Percentiles rank a stretch among this genome's conserved stretches.
Conservation (phyloP, 1,140 invertebrate species). For the Rhopalosiphum padi region DNA sequence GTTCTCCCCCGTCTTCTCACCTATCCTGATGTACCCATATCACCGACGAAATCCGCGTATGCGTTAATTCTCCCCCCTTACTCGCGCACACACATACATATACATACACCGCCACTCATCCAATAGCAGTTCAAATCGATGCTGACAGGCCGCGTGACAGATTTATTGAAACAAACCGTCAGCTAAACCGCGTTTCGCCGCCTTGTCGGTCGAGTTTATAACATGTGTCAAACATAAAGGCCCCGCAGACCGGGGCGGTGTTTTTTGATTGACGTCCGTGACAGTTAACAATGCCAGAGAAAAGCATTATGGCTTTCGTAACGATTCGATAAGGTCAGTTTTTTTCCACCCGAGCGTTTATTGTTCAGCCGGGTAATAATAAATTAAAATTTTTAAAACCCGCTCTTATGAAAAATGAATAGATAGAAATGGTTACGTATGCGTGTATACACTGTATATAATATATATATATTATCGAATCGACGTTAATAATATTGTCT, state of each 20-base stretch:
- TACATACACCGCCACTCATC: background rate
- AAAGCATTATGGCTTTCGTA: conserved; percentile 37
- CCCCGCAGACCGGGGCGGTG: conserved; percentile 11
- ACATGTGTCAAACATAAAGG: conserved; percentile 51
- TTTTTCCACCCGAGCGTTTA: conserved; percentile 35
- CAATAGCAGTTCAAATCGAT: conserved; percentile 59
- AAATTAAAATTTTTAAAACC: conserved; percentile 39
- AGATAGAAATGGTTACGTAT: background rate
- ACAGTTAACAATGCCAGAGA: conserved; percentile 40
- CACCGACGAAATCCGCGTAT: conserved; percentile 13
- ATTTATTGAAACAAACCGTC: conserved; percentile 61
- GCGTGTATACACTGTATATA: background rate
- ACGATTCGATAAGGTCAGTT: conserved; percentile 53
- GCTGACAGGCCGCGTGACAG: conserved; percentile 59
- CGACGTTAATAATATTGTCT: background rate
- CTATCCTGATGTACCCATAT: background rate
- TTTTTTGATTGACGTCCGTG: conserved; percentile 54
- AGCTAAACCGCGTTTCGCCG: conserved; percentile 30
- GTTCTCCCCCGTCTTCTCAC: background rate
- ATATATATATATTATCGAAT: conserved; percentile 8
- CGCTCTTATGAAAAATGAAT: background rate
- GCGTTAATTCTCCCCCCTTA: background rate
- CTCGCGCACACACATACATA: background rate
- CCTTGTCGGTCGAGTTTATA: conserved; percentile 36
- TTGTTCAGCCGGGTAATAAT: conserved; percentile 48